phyloP scores from a whole-genome alignment of 2,113 vertebrate genomes.

The Apistogramma diplotaenia region DNA sequence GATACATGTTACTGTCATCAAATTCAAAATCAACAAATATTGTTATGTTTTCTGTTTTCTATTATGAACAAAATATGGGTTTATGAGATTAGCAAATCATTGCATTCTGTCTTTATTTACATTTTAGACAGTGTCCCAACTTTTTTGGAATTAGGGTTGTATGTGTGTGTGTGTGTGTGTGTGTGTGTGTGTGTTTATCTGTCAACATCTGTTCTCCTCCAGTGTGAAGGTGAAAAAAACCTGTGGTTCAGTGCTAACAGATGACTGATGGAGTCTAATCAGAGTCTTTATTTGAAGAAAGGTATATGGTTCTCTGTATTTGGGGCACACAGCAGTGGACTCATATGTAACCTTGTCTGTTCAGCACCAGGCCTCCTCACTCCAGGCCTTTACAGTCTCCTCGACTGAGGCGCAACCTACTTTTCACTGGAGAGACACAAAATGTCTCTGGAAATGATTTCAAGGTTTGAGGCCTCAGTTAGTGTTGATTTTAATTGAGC shows the following conservation, averaged over 20 bases:
- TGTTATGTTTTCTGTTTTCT: neutral
- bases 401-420: neutral
- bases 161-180: neutral
- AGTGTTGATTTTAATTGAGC: slow-evolving; percentile 60
- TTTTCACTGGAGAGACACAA: slow-evolving; percentile 32
- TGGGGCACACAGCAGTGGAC: slow-evolving; percentile 23
- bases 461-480: slow-evolving; percentile 32
- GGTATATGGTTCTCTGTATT: slow-evolving; percentile 3
- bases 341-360: slow-evolving; percentile 27
- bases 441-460: slow-evolving; percentile 47
- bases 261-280: slow-evolving; percentile 59
- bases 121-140: neutral
- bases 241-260: slow-evolving; percentile 11
- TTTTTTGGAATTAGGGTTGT: neutral
- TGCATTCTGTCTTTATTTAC: neutral
- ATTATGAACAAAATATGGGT: neutral
- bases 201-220: slow-evolving; percentile 23
- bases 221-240: slow-evolving; percentile 32
- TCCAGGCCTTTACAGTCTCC: neutral
- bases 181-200: neutral
- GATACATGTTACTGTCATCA: neutral
- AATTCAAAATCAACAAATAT: neutral
- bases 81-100: neutral
- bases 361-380: slow-evolving; percentile 22
- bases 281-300: slow-evolving; percentile 47